Percentiles rank a stretch among this genome's conserved stretches.
These are phyloP conservation scores for Amazona guildingii DNA, from an alignment of 2,113 vertebrate species.

Conservation along the genomic window DNA sequence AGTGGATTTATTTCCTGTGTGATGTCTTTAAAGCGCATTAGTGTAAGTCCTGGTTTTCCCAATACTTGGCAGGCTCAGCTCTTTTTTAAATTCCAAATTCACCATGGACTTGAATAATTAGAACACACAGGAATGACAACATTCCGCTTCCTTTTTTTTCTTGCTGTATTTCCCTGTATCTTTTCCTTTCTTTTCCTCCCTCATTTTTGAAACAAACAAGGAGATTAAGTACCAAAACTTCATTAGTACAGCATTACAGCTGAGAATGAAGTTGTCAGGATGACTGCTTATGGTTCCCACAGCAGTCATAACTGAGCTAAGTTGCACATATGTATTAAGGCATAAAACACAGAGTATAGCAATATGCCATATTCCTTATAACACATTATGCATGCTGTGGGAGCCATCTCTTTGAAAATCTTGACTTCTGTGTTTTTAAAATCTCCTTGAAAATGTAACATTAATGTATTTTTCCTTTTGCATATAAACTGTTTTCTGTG, in stretches of 20 bases:
- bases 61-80: background rate
- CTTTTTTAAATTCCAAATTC: background rate
- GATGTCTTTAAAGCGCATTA: background rate
- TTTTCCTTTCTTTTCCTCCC: background rate
- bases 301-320: background rate
- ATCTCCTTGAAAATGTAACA: background rate
- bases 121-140: background rate
- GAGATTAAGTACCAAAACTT: background rate
- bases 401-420: conserved; percentile 13
- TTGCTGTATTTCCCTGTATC: background rate
- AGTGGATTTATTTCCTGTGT: background rate
- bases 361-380: background rate
- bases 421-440: conserved; percentile 3
- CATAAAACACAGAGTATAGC: background rate
- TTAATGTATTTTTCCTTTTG: background rate
- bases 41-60: background rate
- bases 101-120: background rate
- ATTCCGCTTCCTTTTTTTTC: background rate
- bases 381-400: background rate
- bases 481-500: background rate
- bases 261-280: background rate
- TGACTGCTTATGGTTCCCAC: conserved; percentile 14
- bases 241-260: background rate
- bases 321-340: background rate
- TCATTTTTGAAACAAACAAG: background rate